Evolutionary conservation across 2,888 invertebrate genomes (phyloP), one percentile per base, ranked within the genome.

Genomic region (Gandaritis pyraliata): DNA sequence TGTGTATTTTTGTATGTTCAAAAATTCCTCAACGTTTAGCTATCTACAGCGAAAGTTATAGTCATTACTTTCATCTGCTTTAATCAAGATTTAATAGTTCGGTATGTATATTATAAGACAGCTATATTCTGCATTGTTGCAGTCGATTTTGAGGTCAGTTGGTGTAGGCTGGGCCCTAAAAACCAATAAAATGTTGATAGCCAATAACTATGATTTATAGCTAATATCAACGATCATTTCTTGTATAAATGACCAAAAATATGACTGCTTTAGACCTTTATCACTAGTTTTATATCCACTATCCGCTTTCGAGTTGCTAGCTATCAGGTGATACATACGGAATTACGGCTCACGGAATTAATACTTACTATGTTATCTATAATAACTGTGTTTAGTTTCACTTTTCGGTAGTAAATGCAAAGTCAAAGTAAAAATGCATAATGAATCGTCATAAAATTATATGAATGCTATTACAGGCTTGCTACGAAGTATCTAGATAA

Each of bases 401-500:
- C 68, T 68, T 70, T 66, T 68, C 58, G 59, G 51, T 51, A 55
- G 48, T 51, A 60, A 66, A 65, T 64, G 18, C 1, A 10, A 33
- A 15, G 54, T 58, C 47, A 18, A 57, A 29, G 12, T 18, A 30
- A 33, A 47, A 49, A 15, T 47, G 33, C 29, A 46, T 41, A 48
- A 38, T 33, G 45, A n/a, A 46, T 13, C 10, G 23, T 39, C n/a
- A n/a, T 23, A 41, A 29, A 30, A 12, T 2, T 23, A 23, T 23
- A n/a, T 23, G 12, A 23, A 38, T 48, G 36, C 6, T 16, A n/a
- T 58, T 78, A 7, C 82, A 93, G 96, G 75, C 88, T 97, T 69
- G 97, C 97, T 10, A 96, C 97, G 11, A 96, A 96, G 79, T 97
- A 97, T 82, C 87, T 97, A 70, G 97, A 97, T 83, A 97, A 97